Percentiles rank a stretch among this genome's conserved stretches.
Conservation (phyloP, 2,888 invertebrate genomes). For the Leucophenga montana region DNA sequence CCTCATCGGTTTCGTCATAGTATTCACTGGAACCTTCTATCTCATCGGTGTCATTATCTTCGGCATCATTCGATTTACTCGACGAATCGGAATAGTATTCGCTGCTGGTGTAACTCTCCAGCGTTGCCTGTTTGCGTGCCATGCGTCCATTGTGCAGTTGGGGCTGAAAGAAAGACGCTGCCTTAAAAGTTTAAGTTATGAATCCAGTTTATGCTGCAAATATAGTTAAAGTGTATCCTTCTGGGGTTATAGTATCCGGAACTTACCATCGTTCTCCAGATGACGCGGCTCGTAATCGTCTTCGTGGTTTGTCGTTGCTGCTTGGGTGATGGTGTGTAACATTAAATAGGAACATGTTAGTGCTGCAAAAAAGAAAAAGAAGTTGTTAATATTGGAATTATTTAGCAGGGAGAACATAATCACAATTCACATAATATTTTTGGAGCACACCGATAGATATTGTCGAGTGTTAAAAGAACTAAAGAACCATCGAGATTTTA, state of each 20-base stretch:
- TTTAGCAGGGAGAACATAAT: too few relatives aligned
- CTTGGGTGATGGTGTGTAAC: neutral
- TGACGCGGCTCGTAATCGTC: constrained; percentile 61
- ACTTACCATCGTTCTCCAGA: constrained; percentile 67
- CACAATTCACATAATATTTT: too few relatives aligned
- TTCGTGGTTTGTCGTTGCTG: constrained; percentile 1
- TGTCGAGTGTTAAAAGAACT: too few relatives aligned
- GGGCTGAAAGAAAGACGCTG: constrained; percentile 73
- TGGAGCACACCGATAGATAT: too few relatives aligned
- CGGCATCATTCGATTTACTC: constrained; percentile 32
- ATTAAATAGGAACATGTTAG: constrained; percentile 20
- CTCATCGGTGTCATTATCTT: constrained; percentile 51
- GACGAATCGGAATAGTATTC: constrained; percentile 41
- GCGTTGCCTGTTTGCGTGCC: constrained; percentile 44
- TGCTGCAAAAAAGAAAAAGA: constrained; percentile 31
- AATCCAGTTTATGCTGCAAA: constrained; percentile 43
- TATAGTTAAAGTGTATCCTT: constrained; percentile 27
- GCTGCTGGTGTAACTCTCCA: constrained; percentile 32
- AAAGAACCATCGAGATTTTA: too few relatives aligned
- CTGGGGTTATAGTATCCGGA: neutral
- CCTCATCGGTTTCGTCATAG: constrained; percentile 63
- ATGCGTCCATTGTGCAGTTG: constrained; percentile 46
- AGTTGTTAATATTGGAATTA: neutral
- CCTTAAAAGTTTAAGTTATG: constrained; percentile 70
- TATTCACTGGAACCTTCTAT: constrained; percentile 60